Conservation (phyloP, 1,140 invertebrate species). For the Diorhabda carinulata region DNA sequence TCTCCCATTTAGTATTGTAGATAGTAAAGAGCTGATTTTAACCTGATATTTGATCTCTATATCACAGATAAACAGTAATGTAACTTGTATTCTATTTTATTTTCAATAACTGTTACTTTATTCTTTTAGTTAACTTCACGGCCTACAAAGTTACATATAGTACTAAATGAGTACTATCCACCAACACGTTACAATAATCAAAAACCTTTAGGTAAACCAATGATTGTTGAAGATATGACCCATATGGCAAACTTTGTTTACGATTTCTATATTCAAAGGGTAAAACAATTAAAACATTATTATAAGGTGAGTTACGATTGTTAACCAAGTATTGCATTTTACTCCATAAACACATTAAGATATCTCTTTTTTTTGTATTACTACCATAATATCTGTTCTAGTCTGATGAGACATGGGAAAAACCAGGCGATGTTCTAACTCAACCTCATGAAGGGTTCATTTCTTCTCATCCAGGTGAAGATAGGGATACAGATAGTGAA, state of each 20-base stretch:
- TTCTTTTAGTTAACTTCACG: slow-evolving; percentile 55
- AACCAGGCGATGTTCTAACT: slow-evolving; percentile 49
- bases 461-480: slow-evolving; percentile 48
- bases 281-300: slow-evolving; percentile 61
- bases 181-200: slow-evolving; percentile 55
- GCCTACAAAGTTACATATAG: slow-evolving; percentile 71
- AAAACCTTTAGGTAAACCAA: slow-evolving; percentile 40
- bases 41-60: too few species aligned
- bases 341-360: not conserved
- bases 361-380: not conserved
- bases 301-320: slow-evolving; percentile 46
- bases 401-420: slow-evolving; percentile 51
- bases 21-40: too few species aligned
- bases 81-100: not conserved
- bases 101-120: slow-evolving; percentile 5
- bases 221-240: slow-evolving; percentile 79
- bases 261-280: slow-evolving; percentile 78
- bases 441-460: slow-evolving; percentile 44
- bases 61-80: too few species aligned
- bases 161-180: slow-evolving; percentile 76
- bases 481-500: slow-evolving; percentile 48
- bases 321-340: not conserved
- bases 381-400: slow-evolving; percentile 8
- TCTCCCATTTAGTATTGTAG: too few species aligned
- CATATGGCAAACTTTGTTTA: slow-evolving; percentile 92